phyloP scores from a whole-genome alignment of 2,113 vertebrate genomes.

The Tetrao urogallus region DNA sequence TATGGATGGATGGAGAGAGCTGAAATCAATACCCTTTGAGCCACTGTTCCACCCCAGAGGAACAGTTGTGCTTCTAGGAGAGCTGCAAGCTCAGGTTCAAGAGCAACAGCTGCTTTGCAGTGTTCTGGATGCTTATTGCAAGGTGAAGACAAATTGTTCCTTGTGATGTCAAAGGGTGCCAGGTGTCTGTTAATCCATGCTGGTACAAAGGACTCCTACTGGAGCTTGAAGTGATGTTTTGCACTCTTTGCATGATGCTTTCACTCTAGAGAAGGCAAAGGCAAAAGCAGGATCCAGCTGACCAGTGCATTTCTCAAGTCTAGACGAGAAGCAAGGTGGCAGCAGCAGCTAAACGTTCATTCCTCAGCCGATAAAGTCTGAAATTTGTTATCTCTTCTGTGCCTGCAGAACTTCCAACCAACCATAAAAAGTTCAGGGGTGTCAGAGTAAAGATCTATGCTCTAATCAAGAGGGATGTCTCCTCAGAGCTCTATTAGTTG shows the following conservation, averaged over 20 bases:
- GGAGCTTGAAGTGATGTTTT: background rate
- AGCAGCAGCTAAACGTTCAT: slow-evolving; percentile 49
- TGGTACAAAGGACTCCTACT: background rate
- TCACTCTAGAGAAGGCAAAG: background rate
- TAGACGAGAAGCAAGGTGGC: slow-evolving; percentile 63
- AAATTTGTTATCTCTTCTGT: background rate
- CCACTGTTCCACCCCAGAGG: background rate
- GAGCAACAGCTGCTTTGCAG: background rate
- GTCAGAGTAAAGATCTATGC: slow-evolving; percentile 56
- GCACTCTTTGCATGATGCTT: background rate
- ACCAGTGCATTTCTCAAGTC: background rate
- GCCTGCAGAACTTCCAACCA: background rate
- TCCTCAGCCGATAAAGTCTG: rapidly evolving
- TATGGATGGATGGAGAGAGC: background rate
- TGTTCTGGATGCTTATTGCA: background rate
- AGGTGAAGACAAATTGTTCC: background rate
- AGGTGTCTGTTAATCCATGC: background rate
- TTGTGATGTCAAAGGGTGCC: background rate
- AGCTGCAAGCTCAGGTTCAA: background rate
- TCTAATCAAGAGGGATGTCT: slow-evolving; percentile 42
- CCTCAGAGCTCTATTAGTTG: slow-evolving; percentile 38
- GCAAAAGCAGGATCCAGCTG: background rate
- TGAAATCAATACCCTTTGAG: rapidly evolving
- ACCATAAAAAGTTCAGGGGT: slow-evolving; percentile 30
- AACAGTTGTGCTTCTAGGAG: background rate